Evolutionary conservation across 1,140 invertebrate genomes (phyloP), one percentile per base, ranked within the genome.

Genomic region (Macrobrachium rosenbergii): DNA sequence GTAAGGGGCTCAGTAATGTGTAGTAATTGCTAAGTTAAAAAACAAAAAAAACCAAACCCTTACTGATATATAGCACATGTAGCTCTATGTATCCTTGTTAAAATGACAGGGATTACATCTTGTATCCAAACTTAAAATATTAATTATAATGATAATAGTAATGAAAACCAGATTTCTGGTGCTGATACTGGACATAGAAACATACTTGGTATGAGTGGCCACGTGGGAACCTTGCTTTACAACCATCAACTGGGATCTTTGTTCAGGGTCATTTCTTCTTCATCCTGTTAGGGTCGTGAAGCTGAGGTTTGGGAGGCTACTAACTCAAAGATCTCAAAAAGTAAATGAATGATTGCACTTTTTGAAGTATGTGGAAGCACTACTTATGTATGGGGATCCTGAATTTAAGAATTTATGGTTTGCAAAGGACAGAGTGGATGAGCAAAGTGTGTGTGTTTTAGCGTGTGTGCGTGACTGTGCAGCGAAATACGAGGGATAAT

Each of bases 301-400:
- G 82, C 60, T 60, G 59, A 83, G 67, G 69, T 67, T 28, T 69
- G 73, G 69, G 59, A 83, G 43, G 59, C 17, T 76, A 83, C 82
- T 83, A 83, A 83, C 28, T 76, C 45, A n/a, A 83, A 83, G 82
- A 83, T 83, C 82, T 83, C 82, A 83, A 81, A 81, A 76, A 76
- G 82, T 62, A 83, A 76, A 58, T 62, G 28, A 52, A 83, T 75
- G 45, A 28, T 28, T 73, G 73, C 37, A 83, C n/a, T 76, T 77
- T 21, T 37, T 76, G 69, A 72, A 37, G 69, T 72, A 72, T 19
- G 52, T 52, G 52, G 52, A 52, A 52, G 52, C 52, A 52, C 12
- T 52, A 52, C 52, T 52, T 52, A 52, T 52, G 52, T 52, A 52
- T 52, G 52, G 52, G 8, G 52, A 52, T 52, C 52, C 52, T 52